Conservation (phyloP, 2,113 vertebrate species). For the Halcyon senegalensis region DNA sequence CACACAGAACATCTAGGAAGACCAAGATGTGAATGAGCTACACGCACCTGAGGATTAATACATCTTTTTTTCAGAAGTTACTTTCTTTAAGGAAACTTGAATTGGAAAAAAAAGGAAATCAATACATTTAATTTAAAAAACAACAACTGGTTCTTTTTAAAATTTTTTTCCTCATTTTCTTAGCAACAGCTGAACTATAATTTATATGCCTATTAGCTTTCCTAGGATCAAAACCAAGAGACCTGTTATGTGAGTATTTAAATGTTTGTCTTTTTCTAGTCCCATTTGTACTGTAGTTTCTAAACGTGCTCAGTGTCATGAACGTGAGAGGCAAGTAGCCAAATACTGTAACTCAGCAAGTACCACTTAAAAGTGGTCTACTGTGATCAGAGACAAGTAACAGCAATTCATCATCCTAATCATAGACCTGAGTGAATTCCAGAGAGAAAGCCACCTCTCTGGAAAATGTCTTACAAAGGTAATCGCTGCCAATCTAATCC, state of each 20-base stretch:
- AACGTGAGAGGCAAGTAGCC: background rate
- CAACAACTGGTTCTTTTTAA: background rate
- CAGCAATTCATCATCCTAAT: background rate
- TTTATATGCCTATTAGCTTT: background rate
- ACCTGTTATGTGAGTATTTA: background rate
- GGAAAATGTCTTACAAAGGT: background rate
- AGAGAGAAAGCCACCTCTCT: background rate
- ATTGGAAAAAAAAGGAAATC: background rate
- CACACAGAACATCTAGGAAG: slow-evolving; percentile 89
- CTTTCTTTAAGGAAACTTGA: background rate
- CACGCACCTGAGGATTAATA: background rate
- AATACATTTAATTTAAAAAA: background rate
- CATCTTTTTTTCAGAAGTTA: background rate
- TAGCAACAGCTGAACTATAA: background rate
- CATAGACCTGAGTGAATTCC: background rate
- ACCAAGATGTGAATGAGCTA: background rate
- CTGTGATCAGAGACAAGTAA: background rate
- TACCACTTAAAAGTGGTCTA: background rate
- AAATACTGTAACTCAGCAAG: background rate
- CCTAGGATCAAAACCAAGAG: background rate
- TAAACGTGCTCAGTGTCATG: background rate
- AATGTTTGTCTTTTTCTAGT: background rate
- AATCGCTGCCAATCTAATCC: background rate
- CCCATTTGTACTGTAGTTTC: background rate
- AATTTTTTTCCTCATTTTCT: background rate